Base-by-base conservation (phyloP, 2,797 vertebrate species). In the Poecilia wingei region DNA sequence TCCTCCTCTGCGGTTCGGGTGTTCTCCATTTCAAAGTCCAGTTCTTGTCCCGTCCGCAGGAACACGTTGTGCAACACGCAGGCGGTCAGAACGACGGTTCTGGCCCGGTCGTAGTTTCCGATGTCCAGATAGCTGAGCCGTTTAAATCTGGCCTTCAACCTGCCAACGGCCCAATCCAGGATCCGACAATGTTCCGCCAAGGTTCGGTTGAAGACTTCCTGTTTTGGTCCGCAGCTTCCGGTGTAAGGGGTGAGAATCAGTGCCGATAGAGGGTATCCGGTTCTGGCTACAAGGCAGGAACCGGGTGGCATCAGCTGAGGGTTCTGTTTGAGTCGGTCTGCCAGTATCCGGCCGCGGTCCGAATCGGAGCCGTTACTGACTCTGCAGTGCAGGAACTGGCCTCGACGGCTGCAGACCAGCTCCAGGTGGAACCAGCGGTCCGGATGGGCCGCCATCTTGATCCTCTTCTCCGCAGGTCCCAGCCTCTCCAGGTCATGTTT, bases 351-450 rank as follows among this genome's bases (percentile, higher is more conserved):
- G 66, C 92, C 95, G 85, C 83, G 53, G 75, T 93, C 92, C 59
- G 41, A 4, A 0, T 93, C 92, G 0, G 95, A 95, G 3, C 93
- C 94, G 77, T 72, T 90, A 45, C 84, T 91, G 85, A 95, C 78
- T 16, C 79, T 78, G 84, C 95, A 95, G 91, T 95, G 92, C 0
- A 95, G 79, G 77, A 96, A 92, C 2, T 86, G 88, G 5, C 95
- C 95, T 1, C 78, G 72, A 0, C 41, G 45, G 80, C 94, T 86
- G 22, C 95, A 96, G 5, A 94, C 85, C 2, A 96, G 89, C 84
- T 96, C 93, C 25, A 96, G 82, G 86, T 89, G 94, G 16, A 96
- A 84, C 94, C 95, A 96, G 9, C 94, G 94, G 89, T 95, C 93
- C 0, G 89, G 93, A 41, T 90, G 91, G 2, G 84, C 87, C 39